Percentiles rank a stretch among this genome's conserved stretches.
These are phyloP conservation scores for Bedellia somnulentella DNA, from an alignment of 2,888 invertebrate species.

Conservation along the genomic window DNA sequence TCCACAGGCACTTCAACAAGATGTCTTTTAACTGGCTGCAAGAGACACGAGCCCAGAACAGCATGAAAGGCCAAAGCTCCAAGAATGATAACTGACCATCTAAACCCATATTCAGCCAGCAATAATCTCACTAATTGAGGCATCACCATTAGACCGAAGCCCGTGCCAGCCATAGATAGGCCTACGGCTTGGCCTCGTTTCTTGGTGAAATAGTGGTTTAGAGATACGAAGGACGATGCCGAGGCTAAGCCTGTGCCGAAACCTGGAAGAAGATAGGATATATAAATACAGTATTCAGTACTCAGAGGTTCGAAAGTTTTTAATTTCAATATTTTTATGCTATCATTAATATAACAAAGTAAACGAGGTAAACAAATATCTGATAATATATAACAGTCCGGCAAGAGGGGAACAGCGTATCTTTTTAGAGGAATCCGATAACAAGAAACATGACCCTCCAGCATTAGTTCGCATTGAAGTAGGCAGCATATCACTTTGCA, in stretches of 20 bases:
- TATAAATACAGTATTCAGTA: neutral
- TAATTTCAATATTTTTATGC: no score
- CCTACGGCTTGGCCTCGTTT: conserved; percentile 80
- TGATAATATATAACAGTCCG: no score
- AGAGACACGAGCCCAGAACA: conserved; percentile 65
- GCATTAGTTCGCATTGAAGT: no score
- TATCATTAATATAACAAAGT: no score
- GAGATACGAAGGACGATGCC: conserved; percentile 75
- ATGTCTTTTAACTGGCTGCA: conserved; percentile 75
- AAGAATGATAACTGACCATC: conserved; percentile 69
- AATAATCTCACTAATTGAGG: conserved; percentile 72
- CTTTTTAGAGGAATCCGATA: no score
- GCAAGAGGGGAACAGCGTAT: no score
- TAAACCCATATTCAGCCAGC: conserved; percentile 65
- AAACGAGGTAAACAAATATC: no score
- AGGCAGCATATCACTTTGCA: no score
- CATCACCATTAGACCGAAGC: conserved; percentile 78
- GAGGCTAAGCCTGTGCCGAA: conserved; percentile 77
- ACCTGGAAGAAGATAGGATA: conserved; percentile 41
- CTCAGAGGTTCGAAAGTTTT: no score
- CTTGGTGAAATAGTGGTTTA: conserved; percentile 76
- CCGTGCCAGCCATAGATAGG: conserved; percentile 77
- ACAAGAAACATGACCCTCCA: no score
- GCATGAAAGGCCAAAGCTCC: conserved; percentile 70
- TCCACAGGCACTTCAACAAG: conserved; percentile 61